phyloP scores from a whole-genome alignment of 2,113 vertebrate species.

The Lagenorhynchus albirostris region DNA sequence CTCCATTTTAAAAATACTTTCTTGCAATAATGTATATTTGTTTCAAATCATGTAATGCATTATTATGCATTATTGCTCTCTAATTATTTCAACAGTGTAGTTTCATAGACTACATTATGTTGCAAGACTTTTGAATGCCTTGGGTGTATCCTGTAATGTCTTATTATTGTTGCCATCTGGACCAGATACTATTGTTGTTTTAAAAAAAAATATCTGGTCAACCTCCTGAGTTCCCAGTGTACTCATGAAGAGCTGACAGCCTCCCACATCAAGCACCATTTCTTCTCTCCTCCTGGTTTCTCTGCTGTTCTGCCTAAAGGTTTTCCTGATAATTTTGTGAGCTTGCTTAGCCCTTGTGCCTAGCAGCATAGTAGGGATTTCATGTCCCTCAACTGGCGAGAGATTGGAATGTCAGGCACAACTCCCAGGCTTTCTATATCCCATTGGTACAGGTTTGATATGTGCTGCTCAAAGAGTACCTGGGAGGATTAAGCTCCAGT shows the following conservation, averaged over 20 bases:
- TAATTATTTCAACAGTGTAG: background rate
- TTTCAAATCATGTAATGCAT: background rate
- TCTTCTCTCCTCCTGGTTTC: background rate
- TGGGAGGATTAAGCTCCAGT: background rate
- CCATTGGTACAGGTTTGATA: background rate
- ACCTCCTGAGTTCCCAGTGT: background rate
- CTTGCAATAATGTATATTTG: background rate
- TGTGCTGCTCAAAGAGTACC: background rate
- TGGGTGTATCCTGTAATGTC: background rate
- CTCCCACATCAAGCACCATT: background rate
- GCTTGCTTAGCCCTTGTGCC: background rate
- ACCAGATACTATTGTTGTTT: background rate
- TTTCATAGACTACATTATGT: background rate
- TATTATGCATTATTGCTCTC: background rate
- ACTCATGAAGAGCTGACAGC: background rate
- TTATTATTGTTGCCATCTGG: background rate
- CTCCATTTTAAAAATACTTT: background rate
- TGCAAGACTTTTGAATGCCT: background rate
- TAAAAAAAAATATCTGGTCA: background rate
- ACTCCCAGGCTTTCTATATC: background rate
- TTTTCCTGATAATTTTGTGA: background rate
- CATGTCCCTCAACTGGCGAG: background rate
- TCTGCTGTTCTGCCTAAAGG: background rate
- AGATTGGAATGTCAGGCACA: background rate
- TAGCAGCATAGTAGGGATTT: background rate